A percentile compares a stretch with the other conserved stretches of the same genome.
Conservation (phyloP, 2,113 vertebrate genomes). For the Columba janthina region DNA sequence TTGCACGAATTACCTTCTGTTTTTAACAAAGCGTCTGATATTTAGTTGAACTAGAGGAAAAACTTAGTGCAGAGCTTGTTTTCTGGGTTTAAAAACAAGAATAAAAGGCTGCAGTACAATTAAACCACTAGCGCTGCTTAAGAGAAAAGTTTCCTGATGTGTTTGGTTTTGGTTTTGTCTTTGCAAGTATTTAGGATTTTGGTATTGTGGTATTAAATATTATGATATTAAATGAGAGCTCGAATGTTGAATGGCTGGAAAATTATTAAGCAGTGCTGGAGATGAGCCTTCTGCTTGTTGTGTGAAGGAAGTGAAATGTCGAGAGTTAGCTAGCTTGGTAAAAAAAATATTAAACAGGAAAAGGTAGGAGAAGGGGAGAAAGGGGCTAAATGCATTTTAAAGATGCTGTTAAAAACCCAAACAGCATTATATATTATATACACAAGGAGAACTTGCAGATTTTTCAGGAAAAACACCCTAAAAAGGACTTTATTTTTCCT, state of each 20-base stretch:
- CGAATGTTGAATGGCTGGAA: neutral
- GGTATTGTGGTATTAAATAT: neutral
- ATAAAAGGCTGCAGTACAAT: neutral
- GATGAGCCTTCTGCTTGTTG: neutral
- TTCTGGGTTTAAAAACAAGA: neutral
- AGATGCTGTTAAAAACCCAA: neutral
- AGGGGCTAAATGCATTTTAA: neutral
- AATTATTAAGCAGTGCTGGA: neutral
- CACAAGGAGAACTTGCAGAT: neutral
- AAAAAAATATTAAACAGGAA: neutral
- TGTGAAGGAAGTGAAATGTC: neutral
- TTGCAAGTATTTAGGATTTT: neutral
- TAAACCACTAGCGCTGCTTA: neutral
- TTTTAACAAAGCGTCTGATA: neutral
- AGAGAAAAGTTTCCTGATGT: neutral
- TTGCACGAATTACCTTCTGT: neutral
- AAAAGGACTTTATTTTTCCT: neutral
- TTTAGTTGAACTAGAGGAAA: neutral
- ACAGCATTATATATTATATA: neutral
- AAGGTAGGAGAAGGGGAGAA: neutral
- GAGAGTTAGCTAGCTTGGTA: neutral
- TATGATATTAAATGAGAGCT: neutral
- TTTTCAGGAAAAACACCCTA: neutral
- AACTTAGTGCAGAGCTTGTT: neutral
- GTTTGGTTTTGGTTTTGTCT: neutral